Percentiles rank a stretch among this genome's conserved stretches.
These are phyloP conservation scores for Tenthredo scrophulariae DNA, from an alignment of 2,888 invertebrate genomes.

Conservation along the genomic window DNA sequence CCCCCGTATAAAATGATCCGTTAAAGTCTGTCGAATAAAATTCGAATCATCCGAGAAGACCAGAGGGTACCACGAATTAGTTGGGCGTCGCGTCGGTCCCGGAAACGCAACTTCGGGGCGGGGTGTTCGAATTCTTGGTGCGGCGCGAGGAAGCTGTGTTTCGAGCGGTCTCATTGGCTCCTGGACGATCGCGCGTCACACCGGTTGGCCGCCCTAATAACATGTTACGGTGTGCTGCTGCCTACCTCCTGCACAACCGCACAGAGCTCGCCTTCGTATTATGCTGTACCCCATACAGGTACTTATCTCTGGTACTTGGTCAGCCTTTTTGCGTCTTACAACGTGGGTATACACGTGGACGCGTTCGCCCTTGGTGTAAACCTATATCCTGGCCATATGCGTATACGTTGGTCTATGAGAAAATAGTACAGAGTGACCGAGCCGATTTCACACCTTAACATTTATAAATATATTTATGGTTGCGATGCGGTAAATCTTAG, in stretches of 20 bases:
- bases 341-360: slow-evolving; percentile 1
- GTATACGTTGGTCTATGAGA: background rate
- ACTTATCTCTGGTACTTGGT: slow-evolving; percentile 54
- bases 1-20: background rate
- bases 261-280: slow-evolving; percentile 61
- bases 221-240: slow-evolving; percentile 71
- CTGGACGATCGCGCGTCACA: slow-evolving; percentile 73
- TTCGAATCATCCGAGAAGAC: background rate
- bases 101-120: slow-evolving; percentile 66
- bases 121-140: slow-evolving; percentile 72
- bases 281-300: slow-evolving; percentile 59
- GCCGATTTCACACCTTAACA: slow-evolving; percentile 42
- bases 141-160: slow-evolving; percentile 64
- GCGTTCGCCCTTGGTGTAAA: background rate
- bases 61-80: slow-evolving; percentile 58
- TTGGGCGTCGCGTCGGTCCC: slow-evolving; percentile 63
- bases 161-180: slow-evolving; percentile 72
- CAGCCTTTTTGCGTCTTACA: slow-evolving; percentile 23
- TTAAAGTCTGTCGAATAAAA: background rate
- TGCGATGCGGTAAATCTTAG: background rate
- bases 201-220: slow-evolving; percentile 77
- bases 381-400: background rate
- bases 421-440: background rate
- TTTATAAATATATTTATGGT: background rate
- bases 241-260: slow-evolving; percentile 56